Conservation (phyloP, 2,888 invertebrate species). For the Ormyrus nitidulus region DNA sequence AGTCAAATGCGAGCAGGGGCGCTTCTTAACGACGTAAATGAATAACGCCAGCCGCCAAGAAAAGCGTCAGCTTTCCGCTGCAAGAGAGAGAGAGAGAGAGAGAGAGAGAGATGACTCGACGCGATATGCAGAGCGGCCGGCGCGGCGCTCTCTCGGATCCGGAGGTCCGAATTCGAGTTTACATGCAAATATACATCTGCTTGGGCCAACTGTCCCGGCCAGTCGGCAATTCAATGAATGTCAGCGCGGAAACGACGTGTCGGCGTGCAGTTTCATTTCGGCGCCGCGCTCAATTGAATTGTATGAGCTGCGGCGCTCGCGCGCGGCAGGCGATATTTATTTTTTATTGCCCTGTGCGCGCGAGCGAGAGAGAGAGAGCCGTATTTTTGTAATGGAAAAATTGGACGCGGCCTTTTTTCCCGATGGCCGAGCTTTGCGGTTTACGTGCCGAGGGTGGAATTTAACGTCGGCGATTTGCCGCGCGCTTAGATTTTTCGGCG, state of each 20-base stretch:
- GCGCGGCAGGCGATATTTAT: not conserved
- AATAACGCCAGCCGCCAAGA: too few species aligned
- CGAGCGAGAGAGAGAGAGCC: not conserved
- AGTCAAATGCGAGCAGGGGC: too few species aligned
- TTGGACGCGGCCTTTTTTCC: too few species aligned
- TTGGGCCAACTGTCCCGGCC: constrained; percentile 29
- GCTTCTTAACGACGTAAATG: too few species aligned
- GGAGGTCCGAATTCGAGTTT: constrained; percentile 39
- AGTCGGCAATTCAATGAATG: constrained; percentile 47
- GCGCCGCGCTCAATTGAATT: constrained; percentile 30
- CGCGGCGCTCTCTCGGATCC: too few species aligned
- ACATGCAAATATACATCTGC: constrained; percentile 55
- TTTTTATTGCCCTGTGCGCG: constrained; percentile 3
- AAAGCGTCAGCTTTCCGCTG: not conserved
- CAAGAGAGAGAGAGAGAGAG: not conserved
- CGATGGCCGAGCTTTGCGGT: too few species aligned
- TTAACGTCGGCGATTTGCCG: too few species aligned
- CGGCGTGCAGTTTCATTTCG: constrained; percentile 24
- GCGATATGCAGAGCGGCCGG: not conserved
- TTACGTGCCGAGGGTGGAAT: too few species aligned
- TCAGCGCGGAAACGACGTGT: constrained; percentile 16
- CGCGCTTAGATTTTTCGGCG: too few species aligned
- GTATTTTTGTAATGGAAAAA: too few species aligned
- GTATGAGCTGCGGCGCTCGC: not conserved
- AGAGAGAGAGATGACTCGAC: not conserved